These are phyloP conservation scores for Equus quagga DNA, from an alignment of 2,113 vertebrate species.

Conservation along the genomic window DNA sequence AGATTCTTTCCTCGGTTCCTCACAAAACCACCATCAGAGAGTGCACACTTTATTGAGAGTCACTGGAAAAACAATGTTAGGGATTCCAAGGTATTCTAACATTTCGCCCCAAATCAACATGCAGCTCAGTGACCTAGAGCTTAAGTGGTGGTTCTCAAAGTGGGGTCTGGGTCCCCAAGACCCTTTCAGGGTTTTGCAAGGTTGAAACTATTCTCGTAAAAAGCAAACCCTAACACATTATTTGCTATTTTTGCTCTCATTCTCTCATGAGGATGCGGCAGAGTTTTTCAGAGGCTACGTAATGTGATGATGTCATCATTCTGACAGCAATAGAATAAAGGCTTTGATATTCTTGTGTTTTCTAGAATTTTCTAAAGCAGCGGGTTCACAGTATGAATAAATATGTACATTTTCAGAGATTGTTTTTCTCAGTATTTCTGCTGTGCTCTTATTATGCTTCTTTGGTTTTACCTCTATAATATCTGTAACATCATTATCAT, in stretches of 20 bases:
- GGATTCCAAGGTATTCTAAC: background rate
- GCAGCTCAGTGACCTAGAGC: background rate
- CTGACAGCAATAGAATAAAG: background rate
- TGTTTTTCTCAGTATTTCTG: background rate
- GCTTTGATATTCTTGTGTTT: background rate
- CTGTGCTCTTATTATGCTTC: background rate
- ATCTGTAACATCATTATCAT: background rate
- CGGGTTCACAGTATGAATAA: background rate
- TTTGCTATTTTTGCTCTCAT: background rate
- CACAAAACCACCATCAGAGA: background rate
- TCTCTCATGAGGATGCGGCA: background rate
- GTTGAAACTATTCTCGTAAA: background rate
- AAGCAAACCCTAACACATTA: background rate
- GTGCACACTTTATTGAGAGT: background rate
- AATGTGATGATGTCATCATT: background rate
- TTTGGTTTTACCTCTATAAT: slow-evolving; percentile 12
- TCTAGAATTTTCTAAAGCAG: background rate
- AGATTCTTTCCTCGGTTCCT: background rate
- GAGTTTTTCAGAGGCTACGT: background rate
- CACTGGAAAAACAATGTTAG: background rate
- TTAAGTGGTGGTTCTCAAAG: background rate
- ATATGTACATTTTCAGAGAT: background rate
- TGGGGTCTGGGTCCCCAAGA: background rate
- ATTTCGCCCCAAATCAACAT: background rate
- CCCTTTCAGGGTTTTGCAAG: background rate